A percentile compares a stretch with the other conserved stretches of the same genome.
phyloP scores from a whole-genome alignment of 1,140 invertebrate species.

The Pachypeltis micranthus region DNA sequence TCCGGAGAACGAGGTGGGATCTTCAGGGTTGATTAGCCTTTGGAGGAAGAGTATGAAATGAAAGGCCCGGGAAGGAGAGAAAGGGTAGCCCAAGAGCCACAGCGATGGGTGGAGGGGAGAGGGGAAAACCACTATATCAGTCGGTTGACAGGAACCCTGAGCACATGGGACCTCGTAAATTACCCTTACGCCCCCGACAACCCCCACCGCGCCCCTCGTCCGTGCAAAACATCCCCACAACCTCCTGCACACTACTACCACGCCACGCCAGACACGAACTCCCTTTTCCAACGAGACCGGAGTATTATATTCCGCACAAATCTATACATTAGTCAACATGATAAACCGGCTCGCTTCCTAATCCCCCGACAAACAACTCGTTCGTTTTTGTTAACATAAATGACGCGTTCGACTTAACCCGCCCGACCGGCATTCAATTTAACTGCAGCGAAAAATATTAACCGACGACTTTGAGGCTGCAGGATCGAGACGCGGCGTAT shows the following conservation, averaged over 20 bases:
- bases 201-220: not conserved
- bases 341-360: conserved; percentile 2
- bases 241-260: not conserved
- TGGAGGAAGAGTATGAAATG: conserved; percentile 2
- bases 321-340: conserved; percentile 9
- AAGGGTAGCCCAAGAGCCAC: not conserved
- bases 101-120: not conserved
- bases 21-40: conserved; percentile 1
- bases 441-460: no score
- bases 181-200: not conserved
- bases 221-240: not conserved
- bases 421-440: no score
- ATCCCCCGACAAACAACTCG: conserved; percentile 1
- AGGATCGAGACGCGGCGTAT: no score
- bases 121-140: conserved; percentile 1
- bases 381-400: conserved; percentile 5
- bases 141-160: conserved; percentile 3
- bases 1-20: conserved; percentile 5
- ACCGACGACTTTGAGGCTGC: no score
- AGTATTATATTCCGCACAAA: conserved; percentile 8
- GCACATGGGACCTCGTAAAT: conserved; percentile 9
- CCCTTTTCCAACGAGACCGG: not conserved
- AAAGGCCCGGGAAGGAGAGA: not conserved
- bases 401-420: no score
- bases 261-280: not conserved